phyloP scores from a whole-genome alignment of 2,113 vertebrate genomes.

The Bos javanicus region DNA sequence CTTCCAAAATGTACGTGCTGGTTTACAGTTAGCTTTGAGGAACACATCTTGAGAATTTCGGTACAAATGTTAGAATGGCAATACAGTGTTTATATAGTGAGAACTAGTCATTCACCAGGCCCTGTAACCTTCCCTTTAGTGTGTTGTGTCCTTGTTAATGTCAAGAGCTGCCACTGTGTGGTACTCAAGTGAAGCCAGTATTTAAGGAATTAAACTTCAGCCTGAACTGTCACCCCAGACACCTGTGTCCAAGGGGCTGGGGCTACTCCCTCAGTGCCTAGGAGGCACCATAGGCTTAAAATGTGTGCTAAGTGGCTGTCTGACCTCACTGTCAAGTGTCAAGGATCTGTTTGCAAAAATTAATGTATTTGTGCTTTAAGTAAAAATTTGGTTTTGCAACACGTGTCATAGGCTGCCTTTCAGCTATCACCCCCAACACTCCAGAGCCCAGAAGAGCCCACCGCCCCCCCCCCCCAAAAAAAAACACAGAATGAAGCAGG shows the following conservation, averaged over 20 bases:
- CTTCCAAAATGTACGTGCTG: background rate
- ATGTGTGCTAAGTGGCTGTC: background rate
- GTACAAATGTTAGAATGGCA: background rate
- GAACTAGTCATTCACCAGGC: background rate
- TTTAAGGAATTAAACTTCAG: background rate
- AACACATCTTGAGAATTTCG: background rate
- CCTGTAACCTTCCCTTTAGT: background rate
- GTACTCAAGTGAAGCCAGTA: background rate
- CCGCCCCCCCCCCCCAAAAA: accelerated
- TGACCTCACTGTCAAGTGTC: slow-evolving; percentile 50
- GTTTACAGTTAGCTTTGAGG: background rate
- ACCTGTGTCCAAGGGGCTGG: background rate
- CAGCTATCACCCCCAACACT: background rate
- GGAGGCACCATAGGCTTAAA: background rate
- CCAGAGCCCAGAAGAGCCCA: accelerated
- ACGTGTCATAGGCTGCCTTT: background rate
- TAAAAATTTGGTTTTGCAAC: slow-evolving; percentile 78
- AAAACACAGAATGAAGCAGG: background rate
- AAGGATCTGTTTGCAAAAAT: background rate
- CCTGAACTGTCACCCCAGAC: background rate
- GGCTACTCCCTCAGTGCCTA: background rate
- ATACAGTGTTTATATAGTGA: accelerated
- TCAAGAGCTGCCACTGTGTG: slow-evolving; percentile 73
- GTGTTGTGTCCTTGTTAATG: background rate
- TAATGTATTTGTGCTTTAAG: slow-evolving; percentile 75